Evolutionary conservation across 2,113 vertebrate genomes (phyloP).

Genomic region (Xenus cinereus): DNA sequence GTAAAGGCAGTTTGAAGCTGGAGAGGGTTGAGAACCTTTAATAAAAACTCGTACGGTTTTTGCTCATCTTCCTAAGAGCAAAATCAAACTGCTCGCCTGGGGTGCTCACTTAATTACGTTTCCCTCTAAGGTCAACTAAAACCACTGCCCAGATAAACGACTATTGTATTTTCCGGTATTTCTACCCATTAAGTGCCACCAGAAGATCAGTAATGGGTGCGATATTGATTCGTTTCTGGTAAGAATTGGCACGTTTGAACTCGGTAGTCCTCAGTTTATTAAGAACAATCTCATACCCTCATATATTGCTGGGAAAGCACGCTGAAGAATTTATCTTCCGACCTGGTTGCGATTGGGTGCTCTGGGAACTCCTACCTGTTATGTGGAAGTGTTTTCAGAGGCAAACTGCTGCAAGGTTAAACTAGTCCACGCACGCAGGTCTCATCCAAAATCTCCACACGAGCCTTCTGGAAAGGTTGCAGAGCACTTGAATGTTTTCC

Average conservation of each 20-base stretch:
- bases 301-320: background rate
- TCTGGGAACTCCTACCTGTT: background rate
- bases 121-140: background rate
- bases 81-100: background rate
- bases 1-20: background rate
- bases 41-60: rapidly evolving
- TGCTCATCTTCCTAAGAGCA: background rate
- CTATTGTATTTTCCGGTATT: background rate
- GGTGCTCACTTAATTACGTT: background rate
- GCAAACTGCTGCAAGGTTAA: background rate
- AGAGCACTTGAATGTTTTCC: background rate
- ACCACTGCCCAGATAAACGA: background rate
- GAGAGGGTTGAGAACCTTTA: background rate
- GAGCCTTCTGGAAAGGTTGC: background rate
- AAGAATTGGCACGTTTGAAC: background rate
- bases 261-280: background rate
- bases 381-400: background rate
- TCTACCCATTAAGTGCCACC: background rate
- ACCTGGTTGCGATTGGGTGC: background rate
- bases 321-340: background rate
- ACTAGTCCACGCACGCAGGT: background rate
- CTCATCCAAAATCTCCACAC: background rate
- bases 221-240: background rate
- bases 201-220: background rate
- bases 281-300: background rate